A percentile compares a stretch with the other conserved stretches of the same genome.
These are phyloP conservation scores for Cheirogaleus major DNA, from an alignment of 2,797 vertebrate genomes.

Conservation along the genomic window DNA sequence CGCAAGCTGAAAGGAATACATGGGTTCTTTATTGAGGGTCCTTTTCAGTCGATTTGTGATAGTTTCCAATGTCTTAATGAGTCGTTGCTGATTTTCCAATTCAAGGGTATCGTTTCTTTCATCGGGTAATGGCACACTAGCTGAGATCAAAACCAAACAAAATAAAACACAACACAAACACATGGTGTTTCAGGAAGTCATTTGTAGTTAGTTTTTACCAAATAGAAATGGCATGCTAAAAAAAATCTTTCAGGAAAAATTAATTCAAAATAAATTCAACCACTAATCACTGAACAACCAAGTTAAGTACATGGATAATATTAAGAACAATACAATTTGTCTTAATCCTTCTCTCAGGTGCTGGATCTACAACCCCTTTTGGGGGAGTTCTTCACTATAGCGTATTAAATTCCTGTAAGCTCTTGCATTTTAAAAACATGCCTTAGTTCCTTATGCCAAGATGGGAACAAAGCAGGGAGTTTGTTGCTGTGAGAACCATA, in stretches of 20 bases:
- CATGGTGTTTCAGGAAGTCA: background rate
- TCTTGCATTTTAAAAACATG: background rate
- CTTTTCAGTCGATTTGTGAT: conserved; percentile 96
- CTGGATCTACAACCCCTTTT: background rate
- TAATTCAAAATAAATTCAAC: conserved; percentile 63
- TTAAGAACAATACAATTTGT: background rate
- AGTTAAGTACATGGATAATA: background rate
- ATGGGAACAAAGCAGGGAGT: background rate
- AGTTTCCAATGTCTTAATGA: conserved; percentile 94
- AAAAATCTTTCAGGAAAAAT: conserved; percentile 3
- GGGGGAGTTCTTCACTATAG: background rate
- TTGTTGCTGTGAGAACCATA: background rate
- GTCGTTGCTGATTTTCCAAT: conserved; percentile 94
- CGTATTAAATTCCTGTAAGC: background rate
- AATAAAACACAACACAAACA: conserved; percentile 41
- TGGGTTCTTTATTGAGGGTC: conserved; percentile 93
- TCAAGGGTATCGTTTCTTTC: conserved; percentile 96
- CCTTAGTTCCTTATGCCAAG: background rate
- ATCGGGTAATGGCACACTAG: conserved; percentile 95
- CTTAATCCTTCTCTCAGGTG: background rate
- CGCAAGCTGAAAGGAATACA: conserved; percentile 94
- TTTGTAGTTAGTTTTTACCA: background rate
- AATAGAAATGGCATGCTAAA: background rate
- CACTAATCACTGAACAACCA: background rate
- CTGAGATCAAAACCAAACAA: conserved; percentile 88